Conservation (phyloP, 2,797 vertebrate species). For the Coregonus sp. region DNA sequence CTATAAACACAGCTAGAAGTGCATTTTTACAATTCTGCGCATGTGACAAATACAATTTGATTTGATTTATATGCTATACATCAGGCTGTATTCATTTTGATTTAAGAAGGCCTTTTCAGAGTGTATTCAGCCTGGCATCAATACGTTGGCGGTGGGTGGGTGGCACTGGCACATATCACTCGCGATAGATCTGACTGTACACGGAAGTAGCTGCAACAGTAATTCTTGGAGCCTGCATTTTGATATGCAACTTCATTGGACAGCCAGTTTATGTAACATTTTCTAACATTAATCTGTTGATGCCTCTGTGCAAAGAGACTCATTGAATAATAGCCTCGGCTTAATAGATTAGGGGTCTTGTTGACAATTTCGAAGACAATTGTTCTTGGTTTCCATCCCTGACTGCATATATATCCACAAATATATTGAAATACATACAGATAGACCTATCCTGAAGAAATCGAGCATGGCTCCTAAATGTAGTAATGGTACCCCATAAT, state of each 20-base stretch:
- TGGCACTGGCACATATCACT: conserved; percentile 10
- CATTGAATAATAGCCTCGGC: background rate
- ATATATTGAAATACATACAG: background rate
- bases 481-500: background rate
- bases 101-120: background rate
- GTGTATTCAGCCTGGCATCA: background rate
- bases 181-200: conserved; percentile 5
- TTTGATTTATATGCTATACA: too few species aligned
- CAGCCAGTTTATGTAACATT: background rate
- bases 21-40: background rate
- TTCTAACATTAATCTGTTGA: background rate
- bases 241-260: conserved; percentile 28
- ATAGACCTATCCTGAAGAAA: background rate
- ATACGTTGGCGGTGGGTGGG: background rate
- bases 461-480: background rate
- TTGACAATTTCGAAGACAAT: background rate
- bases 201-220: conserved; percentile 28
- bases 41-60: too few species aligned
- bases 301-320: background rate
- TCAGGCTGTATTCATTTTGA: background rate
- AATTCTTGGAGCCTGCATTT: background rate
- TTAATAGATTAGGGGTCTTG: background rate
- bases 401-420: background rate
- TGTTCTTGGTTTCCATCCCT: background rate
- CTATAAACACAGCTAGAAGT: background rate